Evolutionary conservation across 2,888 invertebrate genomes (phyloP), one percentile per base, ranked within the genome.

Genomic region (Synergus laeviventris): DNA sequence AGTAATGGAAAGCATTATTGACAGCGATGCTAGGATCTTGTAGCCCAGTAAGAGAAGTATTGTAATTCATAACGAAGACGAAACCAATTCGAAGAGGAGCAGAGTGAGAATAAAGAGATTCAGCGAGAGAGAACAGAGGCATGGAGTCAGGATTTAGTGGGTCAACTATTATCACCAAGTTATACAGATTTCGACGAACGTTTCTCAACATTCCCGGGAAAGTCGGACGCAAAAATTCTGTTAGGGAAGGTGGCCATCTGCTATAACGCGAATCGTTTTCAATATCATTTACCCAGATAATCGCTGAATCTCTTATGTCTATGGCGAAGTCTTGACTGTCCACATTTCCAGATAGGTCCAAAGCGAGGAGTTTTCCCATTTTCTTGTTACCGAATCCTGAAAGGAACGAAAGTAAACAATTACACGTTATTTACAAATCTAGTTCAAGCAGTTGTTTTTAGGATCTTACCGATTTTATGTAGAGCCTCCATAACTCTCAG

Each of bases 181-280:
- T 96, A 85, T 96, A 97, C 36, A 98, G 93, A 91, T 98, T 97
- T 85, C 96, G 94, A 78, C 96, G 93, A 84, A 97, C 93, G 88
- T 96, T 97, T 81, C 99, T 93, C 79, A 99, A 92, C 98, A 99
- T 99, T 76, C 99, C 99, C 0, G 99, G 99, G 89, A 98, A 99
- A 0, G 98, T 97, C n/a, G 99, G 99, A 79, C 98, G 93, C 81
- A 99, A 92, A 80, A 99, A 92, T 86, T 99, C 98, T 92, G 96
- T 96, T 75, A 97, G 94, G 54, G 96, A 96, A 1, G 94, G 92
- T 0, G 98, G 96, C 99, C 99, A 99, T 76, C 96, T 93, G 39
- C 93, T 93, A 89, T 99, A 99, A 81, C 96, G 94, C 61, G 94
- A 93, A 92, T 99, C 99, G 11, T 93, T 94, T 92, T 99, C 99